Evolutionary conservation across 2,888 invertebrate species (phyloP).

Genomic region (Chesias legatella): DNA sequence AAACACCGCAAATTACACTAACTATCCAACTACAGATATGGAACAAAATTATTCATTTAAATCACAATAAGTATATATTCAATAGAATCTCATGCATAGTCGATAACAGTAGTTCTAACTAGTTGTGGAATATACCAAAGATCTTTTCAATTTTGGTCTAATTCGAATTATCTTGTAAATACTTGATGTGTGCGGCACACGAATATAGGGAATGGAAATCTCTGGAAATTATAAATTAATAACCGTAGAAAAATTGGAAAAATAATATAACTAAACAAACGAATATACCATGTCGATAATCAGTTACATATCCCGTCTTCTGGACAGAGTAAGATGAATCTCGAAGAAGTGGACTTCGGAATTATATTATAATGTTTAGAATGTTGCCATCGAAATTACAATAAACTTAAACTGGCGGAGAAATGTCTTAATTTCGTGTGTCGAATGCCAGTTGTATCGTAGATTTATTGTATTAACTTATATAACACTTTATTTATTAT

Average conservation of each 20-base stretch:
- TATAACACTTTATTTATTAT: slow-evolving; percentile 4
- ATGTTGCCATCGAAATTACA: too few species aligned
- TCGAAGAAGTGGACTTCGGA: too few species aligned
- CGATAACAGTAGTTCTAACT: slow-evolving; percentile 8
- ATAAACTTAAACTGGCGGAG: too few species aligned
- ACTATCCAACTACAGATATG: too few species aligned
- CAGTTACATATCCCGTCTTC: slow-evolving; percentile 2
- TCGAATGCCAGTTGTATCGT: slow-evolving; percentile 17
- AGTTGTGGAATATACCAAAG: slow-evolving; percentile 31
- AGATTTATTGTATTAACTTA: slow-evolving; percentile 20
- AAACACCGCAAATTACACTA: too few species aligned
- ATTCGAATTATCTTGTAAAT: slow-evolving; percentile 32
- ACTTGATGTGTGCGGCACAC: slow-evolving; percentile 21
- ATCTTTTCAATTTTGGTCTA: slow-evolving; percentile 20
- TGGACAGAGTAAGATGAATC: too few species aligned
- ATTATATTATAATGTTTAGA: too few species aligned
- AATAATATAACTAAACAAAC: too few species aligned
- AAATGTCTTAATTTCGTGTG: slow-evolving; percentile 18
- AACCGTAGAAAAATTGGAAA: too few species aligned
- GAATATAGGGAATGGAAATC: slow-evolving; percentile 16
- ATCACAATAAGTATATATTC: slow-evolving; percentile 2
- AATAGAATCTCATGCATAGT: slow-evolving; percentile 9
- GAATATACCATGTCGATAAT: too few species aligned
- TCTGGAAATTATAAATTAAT: too few species aligned
- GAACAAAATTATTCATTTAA: neutral